A percentile compares a stretch with the other conserved stretches of the same genome.
These are phyloP conservation scores for Helicoverpa assulta DNA, from an alignment of 2,888 invertebrate genomes.

Conservation along the genomic window DNA sequence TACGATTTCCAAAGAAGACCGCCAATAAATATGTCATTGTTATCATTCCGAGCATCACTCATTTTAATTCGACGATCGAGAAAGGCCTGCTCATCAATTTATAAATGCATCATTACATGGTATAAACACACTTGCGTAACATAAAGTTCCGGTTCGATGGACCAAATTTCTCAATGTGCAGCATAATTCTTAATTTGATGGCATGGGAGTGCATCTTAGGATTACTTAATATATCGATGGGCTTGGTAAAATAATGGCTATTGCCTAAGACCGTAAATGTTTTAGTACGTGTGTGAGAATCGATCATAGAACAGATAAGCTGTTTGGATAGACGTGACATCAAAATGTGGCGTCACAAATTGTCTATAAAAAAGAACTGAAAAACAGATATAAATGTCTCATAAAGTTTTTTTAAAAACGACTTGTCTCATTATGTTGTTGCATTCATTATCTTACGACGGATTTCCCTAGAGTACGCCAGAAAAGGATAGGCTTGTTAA, in stretches of 20 bases:
- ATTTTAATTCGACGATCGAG: conserved; percentile 79
- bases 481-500: conserved; percentile 55
- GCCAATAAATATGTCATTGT: conserved; percentile 78
- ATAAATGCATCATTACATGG: conserved; percentile 81
- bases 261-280: conserved; percentile 56
- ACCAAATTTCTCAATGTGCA: conserved; percentile 74
- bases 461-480: conserved; percentile 59
- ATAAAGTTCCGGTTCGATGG: conserved; percentile 73
- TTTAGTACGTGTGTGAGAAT: conserved; percentile 33
- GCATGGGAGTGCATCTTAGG: conserved; percentile 68
- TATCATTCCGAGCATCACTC: conserved; percentile 81
- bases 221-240: conserved; percentile 66
- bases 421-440: conserved; percentile 5
- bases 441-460: conserved; percentile 20
- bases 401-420: neutral
- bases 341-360: conserved; percentile 17
- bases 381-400: neutral
- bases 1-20: conserved; percentile 64
- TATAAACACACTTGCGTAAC: conserved; percentile 67
- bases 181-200: conserved; percentile 78
- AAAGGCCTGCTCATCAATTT: conserved; percentile 78
- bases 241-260: conserved; percentile 61
- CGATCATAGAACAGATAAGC: conserved; percentile 42
- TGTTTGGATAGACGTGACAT: conserved; percentile 40
- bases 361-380: conserved; percentile 15